Base-by-base conservation (phyloP, 2,797 vertebrate genomes). In the Enteromius thamalakanensis region DNA sequence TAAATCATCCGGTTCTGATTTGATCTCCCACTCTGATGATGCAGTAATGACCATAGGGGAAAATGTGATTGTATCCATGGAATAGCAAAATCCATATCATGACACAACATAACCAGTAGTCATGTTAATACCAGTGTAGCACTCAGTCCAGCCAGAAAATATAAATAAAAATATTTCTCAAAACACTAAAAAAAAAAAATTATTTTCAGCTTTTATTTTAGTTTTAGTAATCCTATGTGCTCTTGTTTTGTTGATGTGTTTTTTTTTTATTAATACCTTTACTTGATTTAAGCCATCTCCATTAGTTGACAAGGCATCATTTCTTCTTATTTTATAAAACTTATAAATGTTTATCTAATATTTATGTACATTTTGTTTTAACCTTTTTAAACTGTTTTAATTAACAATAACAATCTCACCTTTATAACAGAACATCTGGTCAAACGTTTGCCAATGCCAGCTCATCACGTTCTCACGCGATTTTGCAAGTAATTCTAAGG, bases 381-480 rank as follows among this genome's bases (percentile, higher is more conserved):
- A 60, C 6, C 2, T 23, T 29, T 62, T 29, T 2, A 6, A 26
- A 62, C 14, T 0, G 23, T 62, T 53, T 53, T 8, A 55, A 53
- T 53, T 32, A 65, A 62, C 42, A 11, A 19, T 29, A 49, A 32
- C 47, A 32, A 9, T 49, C 10, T 62, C 7, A 15, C 62, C 37
- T 26, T 40, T 78, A 4, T 65, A 65, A 4, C 69, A 99, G 98
- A 91, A 99, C 98, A 2, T 99, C 97, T 6, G 97, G 98, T 69
- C 97, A 99, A 90, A 98, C 97, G 0, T 99, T 97, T 83, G 98
- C 97, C 85, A 99, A 99, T 0, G 91, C 95, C 78, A 97, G 96
- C 91, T 99, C 98, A 0, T 99, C 98, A 0, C 96, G 98, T 62
- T 99, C 98, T 51, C 98, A 99, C 0, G 98, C 98, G 77, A 92